Conservation (phyloP, 2,113 vertebrate species). For the Strix uralensis region DNA sequence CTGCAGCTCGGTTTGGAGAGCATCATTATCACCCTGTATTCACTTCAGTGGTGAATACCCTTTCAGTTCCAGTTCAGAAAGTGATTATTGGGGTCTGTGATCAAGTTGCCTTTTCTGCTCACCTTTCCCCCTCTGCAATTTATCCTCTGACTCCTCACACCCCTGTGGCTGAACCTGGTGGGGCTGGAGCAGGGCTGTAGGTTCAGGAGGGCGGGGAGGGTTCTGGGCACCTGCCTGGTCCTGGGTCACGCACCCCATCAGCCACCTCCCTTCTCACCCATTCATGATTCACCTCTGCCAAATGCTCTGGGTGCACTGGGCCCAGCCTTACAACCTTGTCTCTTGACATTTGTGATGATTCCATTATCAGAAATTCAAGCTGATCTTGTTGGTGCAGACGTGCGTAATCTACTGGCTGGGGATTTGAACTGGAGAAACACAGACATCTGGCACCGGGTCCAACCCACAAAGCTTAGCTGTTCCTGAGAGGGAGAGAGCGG, state of each 20-base stretch:
- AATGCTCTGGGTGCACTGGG: not conserved
- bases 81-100: not conserved
- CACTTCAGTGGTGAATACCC: not conserved
- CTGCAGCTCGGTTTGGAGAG: not conserved
- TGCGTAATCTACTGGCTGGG: not conserved
- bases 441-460: not conserved
- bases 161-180: not conserved
- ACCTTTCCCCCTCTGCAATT: not conserved
- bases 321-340: fast-evolving
- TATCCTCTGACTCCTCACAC: not conserved
- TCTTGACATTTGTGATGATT: not conserved
- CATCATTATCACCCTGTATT: not conserved
- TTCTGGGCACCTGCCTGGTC: not conserved
- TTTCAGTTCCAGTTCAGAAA: conserved; percentile 7
- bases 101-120: not conserved
- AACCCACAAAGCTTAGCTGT: not conserved
- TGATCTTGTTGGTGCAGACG: fast-evolving
- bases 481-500: not conserved
- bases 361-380: not conserved
- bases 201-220: fast-evolving
- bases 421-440: not conserved
- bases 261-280: not conserved
- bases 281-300: not conserved
- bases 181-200: not conserved
- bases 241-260: not conserved